These are phyloP conservation scores for Sinella curviseta DNA, from an alignment of 1,140 invertebrate species.

Conservation along the genomic window DNA sequence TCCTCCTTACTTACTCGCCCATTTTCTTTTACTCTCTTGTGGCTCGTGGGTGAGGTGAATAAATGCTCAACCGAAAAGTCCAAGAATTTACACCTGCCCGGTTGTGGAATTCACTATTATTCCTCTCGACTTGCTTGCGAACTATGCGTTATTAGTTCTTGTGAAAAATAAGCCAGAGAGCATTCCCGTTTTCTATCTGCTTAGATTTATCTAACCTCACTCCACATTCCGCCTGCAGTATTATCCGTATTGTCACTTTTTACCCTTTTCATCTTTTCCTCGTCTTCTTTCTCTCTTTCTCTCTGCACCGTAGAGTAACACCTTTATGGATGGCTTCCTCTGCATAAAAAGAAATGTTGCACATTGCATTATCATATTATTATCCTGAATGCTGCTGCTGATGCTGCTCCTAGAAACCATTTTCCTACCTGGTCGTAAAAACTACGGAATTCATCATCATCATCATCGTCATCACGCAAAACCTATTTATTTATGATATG, in stretches of 20 bases:
- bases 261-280: background rate
- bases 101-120: background rate
- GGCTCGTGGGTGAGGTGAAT: too few relatives aligned
- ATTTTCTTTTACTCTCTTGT: too few relatives aligned
- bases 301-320: too few relatives aligned
- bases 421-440: background rate
- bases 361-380: too few relatives aligned
- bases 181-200: background rate
- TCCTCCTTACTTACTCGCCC: too few relatives aligned
- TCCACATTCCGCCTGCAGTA: too few relatives aligned
- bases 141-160: background rate
- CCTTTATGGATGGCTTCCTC: background rate
- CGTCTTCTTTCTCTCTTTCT: too few relatives aligned
- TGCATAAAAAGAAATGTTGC: slow-evolving; percentile 8
- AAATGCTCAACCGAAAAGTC: too few relatives aligned
- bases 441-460: background rate
- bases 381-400: too few relatives aligned
- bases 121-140: background rate
- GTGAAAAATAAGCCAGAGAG: background rate
- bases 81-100: background rate
- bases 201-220: too few relatives aligned
- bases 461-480: too few relatives aligned
- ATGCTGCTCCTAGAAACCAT: background rate
- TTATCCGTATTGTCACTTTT: slow-evolving; percentile 14
- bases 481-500: too few relatives aligned